Base-by-base conservation (phyloP, 2,113 vertebrate species). In the Myotis yumanensis region DNA sequence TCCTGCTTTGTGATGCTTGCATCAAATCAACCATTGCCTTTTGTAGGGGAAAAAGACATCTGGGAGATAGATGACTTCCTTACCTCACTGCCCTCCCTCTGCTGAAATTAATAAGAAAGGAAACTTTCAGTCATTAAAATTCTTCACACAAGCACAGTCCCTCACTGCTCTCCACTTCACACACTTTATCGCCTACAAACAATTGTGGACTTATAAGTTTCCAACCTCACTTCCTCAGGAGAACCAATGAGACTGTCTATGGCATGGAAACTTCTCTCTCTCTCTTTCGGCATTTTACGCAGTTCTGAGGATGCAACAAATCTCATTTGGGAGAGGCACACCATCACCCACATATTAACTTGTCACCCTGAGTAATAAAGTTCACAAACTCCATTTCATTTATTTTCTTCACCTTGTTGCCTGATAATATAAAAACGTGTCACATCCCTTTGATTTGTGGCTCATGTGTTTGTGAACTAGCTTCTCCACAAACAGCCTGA, bases 341-440 rank as follows among this genome's bases (percentile, higher is more conserved):
- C 90, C 52, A 72, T 97, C 96, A 97, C 62, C 92, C 93, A 93
- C 93, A 91, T 57, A 95, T 98, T 97, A 97, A 96, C 94, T 93
- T 76, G 1, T 97, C 97, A 96, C 96, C 96, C 95, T 96, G 94
- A 97, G 96, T 97, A 97, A 97, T 96, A 97, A 96, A 97, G 94
- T 97, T 97, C 97, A 95, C 96, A 97, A 98, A 97, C 46, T 94
- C 91, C 48, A 95, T 97, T 98, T 97, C 87, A 83, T 94, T 84
- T 97, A 95, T 97, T 97, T 98, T 97, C 94, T 40, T 18, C 59
- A 7, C 77, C 93, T 90, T 96, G 76, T 95, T 97, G 66, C 82
- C 94, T 89, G 91, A 94, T 89, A 98, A 98, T 97, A 92, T 86
- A 97, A 93, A 68, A 97, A 62, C 87, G 46, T 97, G 95, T 94